Evolutionary conservation across 37 sponge, comb jelly and placozoan genomes (phyloP).

Genomic region (Theonella swinhoei): DNA sequence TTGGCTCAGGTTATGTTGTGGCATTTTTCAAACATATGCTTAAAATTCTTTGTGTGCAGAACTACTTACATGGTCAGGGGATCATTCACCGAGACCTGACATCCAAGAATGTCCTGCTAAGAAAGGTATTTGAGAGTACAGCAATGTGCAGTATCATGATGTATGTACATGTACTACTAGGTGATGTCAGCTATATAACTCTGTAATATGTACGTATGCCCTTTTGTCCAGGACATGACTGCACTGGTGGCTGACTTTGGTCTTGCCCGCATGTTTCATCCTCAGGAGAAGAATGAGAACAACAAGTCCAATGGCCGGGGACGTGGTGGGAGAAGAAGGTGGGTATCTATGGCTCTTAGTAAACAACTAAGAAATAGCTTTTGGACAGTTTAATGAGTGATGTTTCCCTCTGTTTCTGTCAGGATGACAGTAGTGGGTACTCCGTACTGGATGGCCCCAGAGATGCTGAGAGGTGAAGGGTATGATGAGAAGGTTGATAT

Average conservation of each 20-base stretch:
- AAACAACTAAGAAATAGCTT: background rate
- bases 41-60: too few relatives aligned
- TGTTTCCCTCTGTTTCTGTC: too few relatives aligned
- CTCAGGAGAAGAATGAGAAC: background rate
- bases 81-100: conserved; percentile 87
- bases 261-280: conserved; percentile 63
- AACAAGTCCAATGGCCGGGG: conserved; percentile 12
- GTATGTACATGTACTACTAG: background rate
- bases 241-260: conserved; percentile 91
- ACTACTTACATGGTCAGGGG: conserved; percentile 75
- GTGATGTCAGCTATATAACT: too few relatives aligned
- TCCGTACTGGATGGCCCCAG: conserved; percentile 96
- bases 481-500: conserved; percentile 92
- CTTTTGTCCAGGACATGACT: conserved; percentile 76
- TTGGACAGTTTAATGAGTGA: background rate
- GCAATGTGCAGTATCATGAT: too few relatives aligned
- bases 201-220: too few relatives aligned
- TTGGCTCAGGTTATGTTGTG: too few relatives aligned
- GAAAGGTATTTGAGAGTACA: conserved; percentile 70
- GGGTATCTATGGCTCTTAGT: background rate
- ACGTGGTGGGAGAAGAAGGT: conserved; percentile 30
- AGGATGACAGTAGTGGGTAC: conserved; percentile 92
- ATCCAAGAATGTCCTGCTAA: conserved; percentile 82
- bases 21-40: too few relatives aligned
- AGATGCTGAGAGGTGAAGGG: conserved; percentile 84